A percentile compares a stretch with the other conserved stretches of the same genome.
phyloP scores from a whole-genome alignment of 1,140 invertebrate genomes.

The Chlorops oryzae region DNA sequence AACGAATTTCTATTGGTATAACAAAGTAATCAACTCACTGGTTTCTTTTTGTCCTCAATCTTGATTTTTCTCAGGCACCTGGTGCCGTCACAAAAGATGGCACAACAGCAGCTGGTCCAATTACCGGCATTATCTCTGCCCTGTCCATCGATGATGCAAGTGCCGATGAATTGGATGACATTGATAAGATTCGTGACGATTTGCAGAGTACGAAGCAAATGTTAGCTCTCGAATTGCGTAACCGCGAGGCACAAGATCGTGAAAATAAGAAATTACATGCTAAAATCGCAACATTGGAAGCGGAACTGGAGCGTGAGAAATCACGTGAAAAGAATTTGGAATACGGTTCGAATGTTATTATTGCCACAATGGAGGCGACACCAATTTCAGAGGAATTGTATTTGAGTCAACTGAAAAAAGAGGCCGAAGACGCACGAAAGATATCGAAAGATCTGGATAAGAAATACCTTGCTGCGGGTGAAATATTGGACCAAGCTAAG shows the following conservation, averaged over 20 bases:
- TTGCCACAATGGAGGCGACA: constrained; percentile 43
- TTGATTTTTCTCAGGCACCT: constrained; percentile 43
- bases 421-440: constrained; percentile 68
- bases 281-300: constrained; percentile 70
- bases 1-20: no score
- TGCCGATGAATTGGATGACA: constrained; percentile 79
- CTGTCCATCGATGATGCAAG: constrained; percentile 52
- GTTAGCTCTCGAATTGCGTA: constrained; percentile 75
- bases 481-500: constrained; percentile 68
- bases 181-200: constrained; percentile 84
- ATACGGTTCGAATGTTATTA: constrained; percentile 46
- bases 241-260: constrained; percentile 76
- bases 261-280: constrained; percentile 77
- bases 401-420: constrained; percentile 63
- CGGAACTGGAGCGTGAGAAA: constrained; percentile 64
- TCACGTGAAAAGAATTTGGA: constrained; percentile 58
- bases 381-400: constrained; percentile 52
- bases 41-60: no score
- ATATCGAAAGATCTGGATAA: constrained; percentile 73
- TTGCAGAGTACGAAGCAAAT: constrained; percentile 86
- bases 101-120: constrained; percentile 50
- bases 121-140: constrained; percentile 33
- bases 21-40: no score
- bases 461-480: constrained; percentile 66
- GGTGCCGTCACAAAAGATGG: constrained; percentile 14